A percentile compares a stretch with the other conserved stretches of the same genome.
These are phyloP conservation scores for Meloe dianella DNA, from an alignment of 2,888 invertebrate genomes.

Conservation along the genomic window DNA sequence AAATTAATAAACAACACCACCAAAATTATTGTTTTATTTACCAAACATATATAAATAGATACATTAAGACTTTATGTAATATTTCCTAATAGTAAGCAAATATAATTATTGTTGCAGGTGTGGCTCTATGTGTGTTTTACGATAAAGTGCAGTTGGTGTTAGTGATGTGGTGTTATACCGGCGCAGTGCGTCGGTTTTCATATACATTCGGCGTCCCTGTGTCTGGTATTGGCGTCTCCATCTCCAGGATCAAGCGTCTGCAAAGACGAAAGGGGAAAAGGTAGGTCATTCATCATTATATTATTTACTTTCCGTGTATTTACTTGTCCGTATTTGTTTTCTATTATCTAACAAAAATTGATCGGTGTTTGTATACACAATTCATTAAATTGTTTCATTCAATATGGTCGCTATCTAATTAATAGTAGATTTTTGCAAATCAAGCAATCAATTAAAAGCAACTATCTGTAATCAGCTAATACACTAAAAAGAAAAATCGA, in stretches of 20 bases:
- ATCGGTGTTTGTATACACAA: no score
- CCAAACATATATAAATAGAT: conserved; percentile 18
- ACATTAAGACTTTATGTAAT: conserved; percentile 17
- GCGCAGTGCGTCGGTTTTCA: conserved; percentile 48
- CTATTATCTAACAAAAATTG: no score
- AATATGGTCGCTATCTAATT: no score
- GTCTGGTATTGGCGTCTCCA: conserved; percentile 50
- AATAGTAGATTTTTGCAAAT: no score
- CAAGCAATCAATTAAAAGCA: no score
- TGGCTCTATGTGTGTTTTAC: conserved; percentile 32
- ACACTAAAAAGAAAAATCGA: background rate
- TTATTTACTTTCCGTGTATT: conserved; percentile 37
- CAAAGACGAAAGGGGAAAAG: conserved; percentile 43
- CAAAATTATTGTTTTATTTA: conserved; percentile 31
- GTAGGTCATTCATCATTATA: conserved; percentile 49
- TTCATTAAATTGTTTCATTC: no score
- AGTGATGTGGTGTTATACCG: conserved; percentile 41
- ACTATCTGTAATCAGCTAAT: background rate
- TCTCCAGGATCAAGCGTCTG: conserved; percentile 44
- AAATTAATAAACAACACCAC: conserved; percentile 22
- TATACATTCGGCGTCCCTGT: conserved; percentile 52
- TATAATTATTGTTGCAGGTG: conserved; percentile 47
- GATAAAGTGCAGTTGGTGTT: conserved; percentile 37
- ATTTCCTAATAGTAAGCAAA: conserved; percentile 30
- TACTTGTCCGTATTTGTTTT: conserved; percentile 21